Percentiles rank a stretch among this genome's conserved stretches.
phyloP scores from a whole-genome alignment of 30 jellyfish, hydroid and myxozoan genomes.

The Rhopilema esculentum region DNA sequence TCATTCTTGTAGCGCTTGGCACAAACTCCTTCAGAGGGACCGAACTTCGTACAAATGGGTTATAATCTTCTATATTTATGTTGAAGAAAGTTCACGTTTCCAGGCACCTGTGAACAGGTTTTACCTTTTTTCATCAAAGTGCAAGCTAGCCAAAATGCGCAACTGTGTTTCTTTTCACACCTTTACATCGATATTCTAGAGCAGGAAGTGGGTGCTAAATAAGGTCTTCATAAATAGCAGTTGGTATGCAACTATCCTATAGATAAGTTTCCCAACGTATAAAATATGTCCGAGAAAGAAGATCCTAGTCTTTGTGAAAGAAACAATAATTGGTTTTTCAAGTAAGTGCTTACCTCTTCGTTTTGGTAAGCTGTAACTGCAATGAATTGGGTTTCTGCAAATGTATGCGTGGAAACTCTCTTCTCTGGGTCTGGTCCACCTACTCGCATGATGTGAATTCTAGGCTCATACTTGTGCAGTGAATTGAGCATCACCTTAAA shows the following conservation, averaged over 20 bases:
- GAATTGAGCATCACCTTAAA: slow-evolving; percentile 95
- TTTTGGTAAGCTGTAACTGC: slow-evolving; percentile 99
- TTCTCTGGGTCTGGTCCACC: slow-evolving; percentile 89
- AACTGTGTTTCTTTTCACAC: neutral
- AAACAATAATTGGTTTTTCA: too few species aligned
- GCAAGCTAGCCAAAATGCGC: neutral
- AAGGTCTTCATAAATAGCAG: neutral
- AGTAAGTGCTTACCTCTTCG: slow-evolving; percentile 97
- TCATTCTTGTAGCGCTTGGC: neutral
- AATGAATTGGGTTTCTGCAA: slow-evolving; percentile 94
- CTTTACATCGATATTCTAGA: neutral
- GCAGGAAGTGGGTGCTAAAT: neutral
- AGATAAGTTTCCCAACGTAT: too few species aligned
- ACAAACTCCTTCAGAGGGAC: neutral
- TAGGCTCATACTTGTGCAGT: slow-evolving; percentile 94
- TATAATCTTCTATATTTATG: neutral
- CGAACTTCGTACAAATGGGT: neutral
- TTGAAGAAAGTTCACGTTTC: neutral
- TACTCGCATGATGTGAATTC: slow-evolving; percentile 91
- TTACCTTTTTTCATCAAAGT: neutral
- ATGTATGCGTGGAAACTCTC: slow-evolving; percentile 88
- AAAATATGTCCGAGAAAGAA: too few species aligned
- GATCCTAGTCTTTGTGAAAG: too few species aligned
- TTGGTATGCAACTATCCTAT: neutral
- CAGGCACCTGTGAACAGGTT: neutral